Conservation (phyloP, 2,113 vertebrate species). For the Ammodytes marinus region DNA sequence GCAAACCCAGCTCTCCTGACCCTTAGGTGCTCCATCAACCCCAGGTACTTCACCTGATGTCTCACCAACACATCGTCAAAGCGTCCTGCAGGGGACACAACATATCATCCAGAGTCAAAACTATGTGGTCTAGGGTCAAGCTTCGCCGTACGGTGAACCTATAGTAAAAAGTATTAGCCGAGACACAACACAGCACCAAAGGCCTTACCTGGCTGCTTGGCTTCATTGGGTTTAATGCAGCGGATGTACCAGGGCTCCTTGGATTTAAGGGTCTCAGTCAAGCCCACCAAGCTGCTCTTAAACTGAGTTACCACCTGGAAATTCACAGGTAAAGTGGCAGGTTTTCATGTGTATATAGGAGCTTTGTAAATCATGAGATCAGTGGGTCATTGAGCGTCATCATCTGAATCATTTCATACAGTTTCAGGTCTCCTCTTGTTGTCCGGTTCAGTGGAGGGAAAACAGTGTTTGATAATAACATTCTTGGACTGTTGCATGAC, state of each 20-base stretch:
- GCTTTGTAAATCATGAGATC: not conserved
- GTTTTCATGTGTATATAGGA: not conserved
- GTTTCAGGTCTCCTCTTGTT: slow-evolving; percentile 93
- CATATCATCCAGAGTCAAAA: not conserved
- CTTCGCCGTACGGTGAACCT: not conserved
- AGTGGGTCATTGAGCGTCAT: not conserved
- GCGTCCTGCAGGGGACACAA: slow-evolving; percentile 80
- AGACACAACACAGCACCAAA: not conserved
- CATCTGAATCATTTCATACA: slow-evolving; percentile 80
- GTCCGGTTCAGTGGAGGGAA: slow-evolving; percentile 87
- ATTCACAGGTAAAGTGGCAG: slow-evolving; percentile 3
- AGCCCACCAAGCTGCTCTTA: slow-evolving; percentile 91
- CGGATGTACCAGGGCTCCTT: slow-evolving; percentile 96
- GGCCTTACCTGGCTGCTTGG: slow-evolving; percentile 89
- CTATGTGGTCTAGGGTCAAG: not conserved
- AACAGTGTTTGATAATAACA: slow-evolving; percentile 90
- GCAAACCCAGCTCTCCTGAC: slow-evolving; percentile 96
- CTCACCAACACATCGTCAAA: slow-evolving; percentile 93
- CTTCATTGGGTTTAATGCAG: slow-evolving; percentile 96
- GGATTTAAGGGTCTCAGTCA: slow-evolving; percentile 93
- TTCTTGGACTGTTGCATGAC: slow-evolving; percentile 92
- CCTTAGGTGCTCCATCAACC: slow-evolving; percentile 95
- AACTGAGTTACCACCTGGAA: slow-evolving; percentile 96
- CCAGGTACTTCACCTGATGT: slow-evolving; percentile 97
- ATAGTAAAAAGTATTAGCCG: not conserved